These are phyloP conservation scores for Zaprionus obscuricornis DNA, from an alignment of 2,888 invertebrate genomes.

Conservation along the genomic window DNA sequence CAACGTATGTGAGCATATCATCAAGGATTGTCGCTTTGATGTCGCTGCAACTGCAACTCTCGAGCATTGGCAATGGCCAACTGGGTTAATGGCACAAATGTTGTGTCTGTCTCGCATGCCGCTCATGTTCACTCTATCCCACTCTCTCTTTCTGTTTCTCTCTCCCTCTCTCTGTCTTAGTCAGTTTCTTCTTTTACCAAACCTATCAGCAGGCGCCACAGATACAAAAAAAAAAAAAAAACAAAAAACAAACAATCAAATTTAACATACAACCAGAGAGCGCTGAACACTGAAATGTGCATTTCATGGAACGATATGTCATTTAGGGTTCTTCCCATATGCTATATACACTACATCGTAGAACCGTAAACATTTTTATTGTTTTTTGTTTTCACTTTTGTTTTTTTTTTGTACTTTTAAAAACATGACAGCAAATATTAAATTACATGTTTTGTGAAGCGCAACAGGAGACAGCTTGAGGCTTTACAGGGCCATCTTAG, in stretches of 20 bases:
- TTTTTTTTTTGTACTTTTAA: constrained; percentile 10
- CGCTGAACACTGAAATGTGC: constrained; percentile 16
- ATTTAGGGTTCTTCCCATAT: constrained; percentile 1
- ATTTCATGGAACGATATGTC: constrained; percentile 16
- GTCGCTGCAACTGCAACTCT: constrained; percentile 53
- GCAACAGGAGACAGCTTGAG: constrained; percentile 58
- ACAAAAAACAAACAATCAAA: constrained; percentile 39
- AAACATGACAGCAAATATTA: constrained; percentile 61
- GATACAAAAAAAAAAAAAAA: no score
- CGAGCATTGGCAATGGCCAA: constrained; percentile 36
- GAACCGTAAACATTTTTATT: constrained; percentile 50
- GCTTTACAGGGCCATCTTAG: constrained; percentile 6
- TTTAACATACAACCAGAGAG: constrained; percentile 13
- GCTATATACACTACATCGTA: background rate
- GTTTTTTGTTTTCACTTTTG: constrained; percentile 40
- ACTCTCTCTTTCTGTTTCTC: background rate
- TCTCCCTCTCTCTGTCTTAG: constrained; percentile 6
- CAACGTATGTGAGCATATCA: constrained; percentile 53
- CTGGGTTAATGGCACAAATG: constrained; percentile 70
- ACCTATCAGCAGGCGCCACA: constrained; percentile 13
- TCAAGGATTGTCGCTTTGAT: constrained; percentile 63
- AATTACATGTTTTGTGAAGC: constrained; percentile 64
- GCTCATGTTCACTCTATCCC: background rate
- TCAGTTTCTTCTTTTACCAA: no score
- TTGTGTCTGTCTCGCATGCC: constrained; percentile 20